Base-by-base conservation (phyloP, 2,888 invertebrate species). In the Nomada hirtipes region DNA sequence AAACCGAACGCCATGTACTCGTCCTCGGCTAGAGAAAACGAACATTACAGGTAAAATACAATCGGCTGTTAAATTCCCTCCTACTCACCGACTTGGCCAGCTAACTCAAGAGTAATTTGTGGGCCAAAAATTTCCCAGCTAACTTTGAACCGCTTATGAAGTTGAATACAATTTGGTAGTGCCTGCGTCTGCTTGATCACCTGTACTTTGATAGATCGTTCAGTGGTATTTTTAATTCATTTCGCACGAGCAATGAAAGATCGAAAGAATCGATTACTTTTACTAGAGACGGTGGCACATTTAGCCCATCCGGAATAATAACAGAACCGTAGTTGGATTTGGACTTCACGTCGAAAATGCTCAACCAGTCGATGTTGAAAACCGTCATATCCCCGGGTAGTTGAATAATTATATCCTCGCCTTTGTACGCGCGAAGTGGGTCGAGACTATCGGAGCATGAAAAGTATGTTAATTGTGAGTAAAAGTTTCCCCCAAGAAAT, bases 41-140 rank as follows among this genome's bases (percentile, higher is more conserved):
- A 53, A 4, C 10, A 55, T 69, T 29, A 26, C 53, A 44, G 36
- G 20, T n/a, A 36, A 11, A 20, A 11, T 1, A 55, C 20, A 53
- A 29, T 29, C 47, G 42, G 44, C 26, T 23, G 1, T 15, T 2
- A 1, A 2, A n/a, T 47, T 2, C 18, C 0, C 15, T 15, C 13
- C 36, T 26, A 69, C 93, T 92, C 88, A 94, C 94, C 94, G 64
- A 97, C 96, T 95, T 97, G 96, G 0, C 96, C 98, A 15, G 97
- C 96, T 15, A 98, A 94, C 93, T 98, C 97, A 74, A 98, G 95
- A 11, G 98, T 98, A 84, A 98, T 96, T 92, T 97, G 97, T 29
- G 97, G 97, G 0, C 98, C 98, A 93, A 98, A 98, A 42, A 98
- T 96, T 93, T 98, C 98, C 98, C 98, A 98, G 13, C 97, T 96